A percentile compares a stretch with the other conserved stretches of the same genome.
These are phyloP conservation scores for Panurus biarmicus DNA, from an alignment of 2,113 vertebrate genomes.

Conservation along the genomic window DNA sequence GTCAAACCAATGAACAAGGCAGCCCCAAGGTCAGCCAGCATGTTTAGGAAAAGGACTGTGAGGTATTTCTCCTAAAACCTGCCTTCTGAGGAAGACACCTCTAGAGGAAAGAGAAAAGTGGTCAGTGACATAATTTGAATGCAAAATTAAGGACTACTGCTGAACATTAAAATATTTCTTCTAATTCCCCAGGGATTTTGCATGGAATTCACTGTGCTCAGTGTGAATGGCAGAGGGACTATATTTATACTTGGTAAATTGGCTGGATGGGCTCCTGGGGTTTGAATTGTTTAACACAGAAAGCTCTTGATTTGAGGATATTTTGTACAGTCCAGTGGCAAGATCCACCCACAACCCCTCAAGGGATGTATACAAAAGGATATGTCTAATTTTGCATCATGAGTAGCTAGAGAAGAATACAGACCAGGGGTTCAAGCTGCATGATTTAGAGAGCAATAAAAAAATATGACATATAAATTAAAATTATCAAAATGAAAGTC, in stretches of 20 bases:
- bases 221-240: constrained; percentile 44
- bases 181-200: background rate
- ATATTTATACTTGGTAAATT: constrained; percentile 60
- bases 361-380: constrained; percentile 34
- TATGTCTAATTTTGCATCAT: constrained; percentile 34
- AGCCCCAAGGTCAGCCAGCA: background rate
- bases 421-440: background rate
- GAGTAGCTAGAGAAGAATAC: constrained; percentile 14
- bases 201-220: background rate
- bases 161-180: constrained; percentile 51
- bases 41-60: background rate
- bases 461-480: background rate
- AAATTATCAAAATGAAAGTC: background rate
- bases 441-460: constrained; percentile 3
- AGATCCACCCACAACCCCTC: constrained; percentile 33
- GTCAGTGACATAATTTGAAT: constrained; percentile 34
- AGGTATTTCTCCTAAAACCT: background rate
- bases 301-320: constrained; percentile 56
- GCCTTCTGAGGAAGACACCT: background rate
- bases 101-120: background rate
- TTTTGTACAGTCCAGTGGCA: constrained; percentile 48
- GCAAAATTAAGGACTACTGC: constrained; percentile 46
- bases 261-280: constrained; percentile 29
- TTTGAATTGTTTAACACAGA: constrained; percentile 61
- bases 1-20: background rate